Evolutionary conservation across 2,113 vertebrate species (phyloP).

Genomic region (Grammomys surdaster): DNA sequence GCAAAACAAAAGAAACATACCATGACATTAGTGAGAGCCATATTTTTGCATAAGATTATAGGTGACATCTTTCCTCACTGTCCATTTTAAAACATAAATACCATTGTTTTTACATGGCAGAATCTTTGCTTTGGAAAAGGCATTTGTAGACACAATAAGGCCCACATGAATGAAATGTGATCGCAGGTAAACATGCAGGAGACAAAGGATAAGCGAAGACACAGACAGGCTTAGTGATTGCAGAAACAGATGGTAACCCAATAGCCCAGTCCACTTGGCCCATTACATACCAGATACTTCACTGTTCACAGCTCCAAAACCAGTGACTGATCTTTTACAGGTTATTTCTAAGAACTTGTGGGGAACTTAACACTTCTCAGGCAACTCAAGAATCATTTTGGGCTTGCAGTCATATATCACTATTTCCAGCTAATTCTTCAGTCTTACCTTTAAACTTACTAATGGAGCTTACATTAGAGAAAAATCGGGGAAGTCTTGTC

Average conservation of each 20-base stretch:
- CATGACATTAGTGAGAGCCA: not conserved
- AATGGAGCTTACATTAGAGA: not conserved
- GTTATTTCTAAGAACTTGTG: conserved; percentile 39
- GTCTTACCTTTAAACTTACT: not conserved
- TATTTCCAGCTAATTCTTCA: not conserved
- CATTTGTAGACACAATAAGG: conserved; percentile 23
- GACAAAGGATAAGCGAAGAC: not conserved
- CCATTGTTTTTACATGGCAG: not conserved
- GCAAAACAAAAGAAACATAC: not conserved
- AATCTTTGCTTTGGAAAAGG: conserved; percentile 18
- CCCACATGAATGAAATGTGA: conserved; percentile 13
- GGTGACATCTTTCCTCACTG: not conserved
- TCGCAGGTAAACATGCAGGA: not conserved
- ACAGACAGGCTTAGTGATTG: not conserved
- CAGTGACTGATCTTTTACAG: conserved; percentile 25
- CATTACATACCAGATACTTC: not conserved
- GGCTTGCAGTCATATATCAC: not conserved
- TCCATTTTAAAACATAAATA: not conserved
- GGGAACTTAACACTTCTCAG: not conserved
- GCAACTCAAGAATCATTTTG: conserved; percentile 41
- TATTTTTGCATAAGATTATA: not conserved
- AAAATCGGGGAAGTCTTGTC: not conserved
- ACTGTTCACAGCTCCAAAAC: conserved; percentile 8
- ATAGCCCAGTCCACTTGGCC: not conserved
- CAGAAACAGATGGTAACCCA: conserved; percentile 47